Conservation (phyloP, 2,797 vertebrate species). For the Dipus sagitta region DNA sequence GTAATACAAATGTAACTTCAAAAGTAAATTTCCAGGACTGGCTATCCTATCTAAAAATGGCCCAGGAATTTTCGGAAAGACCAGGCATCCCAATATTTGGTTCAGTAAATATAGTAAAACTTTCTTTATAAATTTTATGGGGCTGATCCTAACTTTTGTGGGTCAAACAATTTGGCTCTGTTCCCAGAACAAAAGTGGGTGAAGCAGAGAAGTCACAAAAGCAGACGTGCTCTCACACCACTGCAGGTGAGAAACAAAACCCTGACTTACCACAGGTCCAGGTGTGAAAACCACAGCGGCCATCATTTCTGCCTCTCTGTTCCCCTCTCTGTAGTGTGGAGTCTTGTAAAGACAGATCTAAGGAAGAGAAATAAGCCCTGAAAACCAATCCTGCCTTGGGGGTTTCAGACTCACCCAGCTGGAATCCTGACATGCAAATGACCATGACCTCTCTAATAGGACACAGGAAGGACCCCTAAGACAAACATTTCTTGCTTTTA, state of each 20-base stretch:
- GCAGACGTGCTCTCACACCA: background rate
- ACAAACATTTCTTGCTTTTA: background rate
- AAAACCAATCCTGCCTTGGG: slow-evolving; percentile 27
- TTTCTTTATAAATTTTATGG: background rate
- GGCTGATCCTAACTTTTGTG: background rate
- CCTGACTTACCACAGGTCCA: slow-evolving; percentile 61
- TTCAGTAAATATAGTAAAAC: background rate
- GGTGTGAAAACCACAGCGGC: slow-evolving; percentile 56
- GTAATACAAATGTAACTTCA: slow-evolving; percentile 43
- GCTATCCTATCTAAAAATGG: slow-evolving; percentile 15
- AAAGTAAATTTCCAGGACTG: slow-evolving; percentile 43
- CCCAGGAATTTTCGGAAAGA: slow-evolving; percentile 1
- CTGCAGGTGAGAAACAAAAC: background rate
- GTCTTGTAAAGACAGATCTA: slow-evolving; percentile 22
- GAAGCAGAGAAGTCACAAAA: slow-evolving; percentile 12
- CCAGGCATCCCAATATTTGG: background rate
- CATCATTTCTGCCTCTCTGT: slow-evolving; percentile 61
- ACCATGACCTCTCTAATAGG: background rate
- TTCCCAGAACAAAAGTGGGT: background rate
- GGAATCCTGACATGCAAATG: background rate
- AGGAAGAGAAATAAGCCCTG: slow-evolving; percentile 61
- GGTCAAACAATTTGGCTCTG: slow-evolving; percentile 37
- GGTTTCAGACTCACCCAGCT: slow-evolving; percentile 34
- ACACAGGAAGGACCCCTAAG: background rate
- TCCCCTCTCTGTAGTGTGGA: background rate